Conservation (phyloP, 2,888 invertebrate genomes). For the Drosophila paracracens region DNA sequence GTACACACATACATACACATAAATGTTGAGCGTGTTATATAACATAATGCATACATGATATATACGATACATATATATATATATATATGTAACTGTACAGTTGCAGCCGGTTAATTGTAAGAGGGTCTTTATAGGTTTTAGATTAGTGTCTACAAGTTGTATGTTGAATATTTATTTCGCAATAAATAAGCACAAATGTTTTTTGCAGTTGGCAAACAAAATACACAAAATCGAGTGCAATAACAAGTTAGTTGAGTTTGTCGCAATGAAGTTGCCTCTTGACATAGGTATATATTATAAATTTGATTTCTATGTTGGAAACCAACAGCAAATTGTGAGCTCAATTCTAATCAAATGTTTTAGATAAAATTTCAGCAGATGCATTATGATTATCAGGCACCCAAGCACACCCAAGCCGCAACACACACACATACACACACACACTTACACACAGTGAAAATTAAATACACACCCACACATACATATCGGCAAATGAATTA, state of each 20-base stretch:
- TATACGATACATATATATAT: slow-evolving; percentile 26
- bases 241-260: slow-evolving; percentile 40
- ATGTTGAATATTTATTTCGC: slow-evolving; percentile 45
- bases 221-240: slow-evolving; percentile 34
- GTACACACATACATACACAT: slow-evolving; percentile 46
- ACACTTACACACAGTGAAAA: slow-evolving; percentile 7
- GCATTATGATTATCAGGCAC: slow-evolving; percentile 9
- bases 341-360: slow-evolving; percentile 29
- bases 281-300: slow-evolving; percentile 1
- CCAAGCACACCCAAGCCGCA: neutral
- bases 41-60: slow-evolving; percentile 11
- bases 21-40: slow-evolving; percentile 52
- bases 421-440: slow-evolving; percentile 2
- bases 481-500: slow-evolving; percentile 70
- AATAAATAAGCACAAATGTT: slow-evolving; percentile 42
- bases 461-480: slow-evolving; percentile 11
- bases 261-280: slow-evolving; percentile 2
- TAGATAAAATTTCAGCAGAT: slow-evolving; percentile 21
- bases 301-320: slow-evolving; percentile 6
- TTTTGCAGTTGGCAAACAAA: slow-evolving; percentile 24
- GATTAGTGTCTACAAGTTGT: slow-evolving; percentile 35
- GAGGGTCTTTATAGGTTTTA: slow-evolving; percentile 44
- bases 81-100: slow-evolving; percentile 28
- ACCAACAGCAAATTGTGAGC: neutral
- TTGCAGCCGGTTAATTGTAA: slow-evolving; percentile 35